phyloP scores from a whole-genome alignment of 2,797 vertebrate species.

The Falco concolor region DNA sequence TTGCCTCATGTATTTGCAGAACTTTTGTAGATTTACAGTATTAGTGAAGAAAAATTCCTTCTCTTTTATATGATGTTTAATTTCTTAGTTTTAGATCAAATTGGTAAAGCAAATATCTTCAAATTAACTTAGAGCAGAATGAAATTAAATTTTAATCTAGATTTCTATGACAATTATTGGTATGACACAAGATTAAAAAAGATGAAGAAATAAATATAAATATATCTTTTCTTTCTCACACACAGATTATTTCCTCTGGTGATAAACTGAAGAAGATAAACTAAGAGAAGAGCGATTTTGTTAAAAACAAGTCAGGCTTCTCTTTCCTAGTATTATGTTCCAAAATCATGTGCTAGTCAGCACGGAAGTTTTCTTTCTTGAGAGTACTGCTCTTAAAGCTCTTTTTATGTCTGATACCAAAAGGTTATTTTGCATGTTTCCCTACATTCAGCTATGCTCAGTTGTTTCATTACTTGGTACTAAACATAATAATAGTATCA shows the following conservation, averaged over 20 bases:
- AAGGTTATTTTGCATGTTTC: background rate
- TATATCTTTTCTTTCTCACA: background rate
- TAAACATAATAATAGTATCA: background rate
- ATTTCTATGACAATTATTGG: background rate
- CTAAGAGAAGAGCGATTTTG: background rate
- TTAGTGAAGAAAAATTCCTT: background rate
- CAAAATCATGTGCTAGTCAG: background rate
- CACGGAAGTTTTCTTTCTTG: background rate
- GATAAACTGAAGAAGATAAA: background rate
- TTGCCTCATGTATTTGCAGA: background rate
- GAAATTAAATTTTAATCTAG: background rate
- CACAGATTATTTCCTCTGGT: background rate
- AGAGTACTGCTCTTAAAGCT: background rate
- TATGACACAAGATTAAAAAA: background rate
- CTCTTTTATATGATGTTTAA: background rate
- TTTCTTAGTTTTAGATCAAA: background rate
- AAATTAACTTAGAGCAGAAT: background rate
- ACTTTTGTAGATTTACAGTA: background rate
- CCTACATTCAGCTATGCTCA: background rate
- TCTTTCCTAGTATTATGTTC: background rate
- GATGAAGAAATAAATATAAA: background rate
- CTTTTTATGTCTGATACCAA: background rate
- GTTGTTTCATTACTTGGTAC: background rate
- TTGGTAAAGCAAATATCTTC: background rate
- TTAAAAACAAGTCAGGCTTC: background rate